Percentiles rank a stretch among this genome's conserved stretches.
Conservation (phyloP, 2,113 vertebrate genomes). For the Equus quagga region DNA sequence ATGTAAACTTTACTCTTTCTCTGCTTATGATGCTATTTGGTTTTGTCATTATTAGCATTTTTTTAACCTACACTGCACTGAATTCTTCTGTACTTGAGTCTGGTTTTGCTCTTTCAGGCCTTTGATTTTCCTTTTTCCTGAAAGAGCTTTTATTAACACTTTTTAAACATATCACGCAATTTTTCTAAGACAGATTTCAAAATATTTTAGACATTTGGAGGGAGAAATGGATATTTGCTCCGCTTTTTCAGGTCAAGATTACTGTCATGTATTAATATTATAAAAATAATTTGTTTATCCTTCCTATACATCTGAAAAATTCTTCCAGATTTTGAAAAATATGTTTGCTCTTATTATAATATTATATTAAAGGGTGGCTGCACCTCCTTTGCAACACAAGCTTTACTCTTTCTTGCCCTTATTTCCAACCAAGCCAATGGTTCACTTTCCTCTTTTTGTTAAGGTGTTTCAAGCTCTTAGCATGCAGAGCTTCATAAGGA, state of each 20-base stretch:
- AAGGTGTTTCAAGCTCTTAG: constrained; percentile 5
- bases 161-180: not conserved
- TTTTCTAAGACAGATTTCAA: not conserved
- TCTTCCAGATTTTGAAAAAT: constrained; percentile 17
- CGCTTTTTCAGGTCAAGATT: not conserved
- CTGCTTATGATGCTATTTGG: not conserved
- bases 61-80: not conserved
- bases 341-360: not conserved
- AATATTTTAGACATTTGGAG: not conserved
- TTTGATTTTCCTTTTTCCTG: not conserved
- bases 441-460: not conserved
- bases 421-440: not conserved
- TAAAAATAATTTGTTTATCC: not conserved
- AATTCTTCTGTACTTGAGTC: not conserved
- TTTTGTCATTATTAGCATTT: not conserved
- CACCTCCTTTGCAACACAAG: not conserved
- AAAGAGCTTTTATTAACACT: not conserved
- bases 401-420: constrained; percentile 25
- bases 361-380: not conserved
- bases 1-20: not conserved
- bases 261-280: constrained; percentile 8
- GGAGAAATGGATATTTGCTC: not conserved
- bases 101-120: not conserved
- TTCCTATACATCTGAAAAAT: not conserved
- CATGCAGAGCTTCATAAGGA: not conserved